These are phyloP conservation scores for Perca flavescens DNA, from an alignment of 2,113 vertebrate genomes.

Conservation along the genomic window DNA sequence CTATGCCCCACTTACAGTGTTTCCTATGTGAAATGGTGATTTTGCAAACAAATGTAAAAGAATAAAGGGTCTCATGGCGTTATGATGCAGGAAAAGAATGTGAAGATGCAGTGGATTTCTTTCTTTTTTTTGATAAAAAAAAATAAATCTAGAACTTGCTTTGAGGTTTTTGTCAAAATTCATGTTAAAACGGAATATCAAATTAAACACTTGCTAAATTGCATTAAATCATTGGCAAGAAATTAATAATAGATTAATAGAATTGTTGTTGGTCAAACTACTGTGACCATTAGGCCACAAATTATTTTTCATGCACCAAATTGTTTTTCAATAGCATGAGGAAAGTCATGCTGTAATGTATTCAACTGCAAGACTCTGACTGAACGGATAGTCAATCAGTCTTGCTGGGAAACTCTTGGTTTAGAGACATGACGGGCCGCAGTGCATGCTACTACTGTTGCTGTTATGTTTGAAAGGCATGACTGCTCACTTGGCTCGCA, in stretches of 20 bases:
- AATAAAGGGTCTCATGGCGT: constrained; percentile 60
- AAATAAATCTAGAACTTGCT: constrained; percentile 79
- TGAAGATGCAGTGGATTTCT: constrained; percentile 68
- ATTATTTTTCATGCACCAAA: background rate
- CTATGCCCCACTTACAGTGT: constrained; percentile 47
- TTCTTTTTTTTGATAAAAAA: constrained; percentile 73
- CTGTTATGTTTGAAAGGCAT: too few species aligned
- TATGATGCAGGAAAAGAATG: constrained; percentile 70
- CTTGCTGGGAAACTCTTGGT: too few species aligned
- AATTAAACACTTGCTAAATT: background rate
- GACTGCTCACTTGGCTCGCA: too few species aligned
- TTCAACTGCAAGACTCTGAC: too few species aligned
- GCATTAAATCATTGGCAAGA: background rate
- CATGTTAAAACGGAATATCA: background rate
- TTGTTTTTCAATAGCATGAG: too few species aligned
- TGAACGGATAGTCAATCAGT: too few species aligned
- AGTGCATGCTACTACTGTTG: too few species aligned
- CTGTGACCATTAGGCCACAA: background rate
- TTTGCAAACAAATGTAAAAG: constrained; percentile 57
- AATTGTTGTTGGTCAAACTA: background rate
- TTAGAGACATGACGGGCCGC: too few species aligned
- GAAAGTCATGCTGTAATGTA: background rate
- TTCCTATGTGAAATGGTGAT: constrained; percentile 62
- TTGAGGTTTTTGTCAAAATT: constrained; percentile 25
- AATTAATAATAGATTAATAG: too few species aligned